Base-by-base conservation (phyloP, 2,113 vertebrate species). In the Microcebus griseorufus region DNA sequence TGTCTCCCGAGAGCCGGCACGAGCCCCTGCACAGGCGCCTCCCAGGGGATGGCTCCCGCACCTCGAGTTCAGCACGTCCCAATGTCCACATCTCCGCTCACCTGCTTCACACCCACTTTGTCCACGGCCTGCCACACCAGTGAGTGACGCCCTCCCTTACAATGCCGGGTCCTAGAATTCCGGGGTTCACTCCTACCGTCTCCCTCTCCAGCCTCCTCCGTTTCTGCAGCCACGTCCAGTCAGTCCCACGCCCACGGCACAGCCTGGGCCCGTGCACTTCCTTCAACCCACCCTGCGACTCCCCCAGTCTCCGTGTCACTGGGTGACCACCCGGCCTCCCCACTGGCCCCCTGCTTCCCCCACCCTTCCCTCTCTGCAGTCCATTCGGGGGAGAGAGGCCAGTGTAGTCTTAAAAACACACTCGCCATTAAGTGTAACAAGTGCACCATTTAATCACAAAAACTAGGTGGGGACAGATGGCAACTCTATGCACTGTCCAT, bases 291-390 rank as follows among this genome's bases (percentile, higher is more conserved):
- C 18, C 51, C 22, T 60, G 7, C 9, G 39, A 27, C 55, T 34
- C 17, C 0, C 29, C n/a, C n/a, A 20, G 42, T 16, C 17, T 42
- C 25, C 32, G 27, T 1, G 60, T 18, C 1, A 3, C 27, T 20
- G 39, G 25, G 5, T 32, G 48, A 2, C 48, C 4, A 5, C 37
- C 78, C 2, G 1, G 22, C 27, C 5, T 62, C 53, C 62, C 22
- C 23, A 32, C 18, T 8, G 14, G n/a, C 4, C 23, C 20, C 55
- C 70, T 76, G n/a, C 7, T 42, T 2, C 58, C 11, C 39, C 23
- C 7, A 10, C 23, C 11, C 64, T 45, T n/a, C 34, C 37, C 17
- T 32, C 16, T 60, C 64, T 37, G 53, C 3, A 48, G 34, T 1
- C 16, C 16, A 5, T 22, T 23, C 29, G 14, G 23, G 37, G 90